Base-by-base conservation (phyloP, 1,140 invertebrate species). In the Drosophila kurseongensis region DNA sequence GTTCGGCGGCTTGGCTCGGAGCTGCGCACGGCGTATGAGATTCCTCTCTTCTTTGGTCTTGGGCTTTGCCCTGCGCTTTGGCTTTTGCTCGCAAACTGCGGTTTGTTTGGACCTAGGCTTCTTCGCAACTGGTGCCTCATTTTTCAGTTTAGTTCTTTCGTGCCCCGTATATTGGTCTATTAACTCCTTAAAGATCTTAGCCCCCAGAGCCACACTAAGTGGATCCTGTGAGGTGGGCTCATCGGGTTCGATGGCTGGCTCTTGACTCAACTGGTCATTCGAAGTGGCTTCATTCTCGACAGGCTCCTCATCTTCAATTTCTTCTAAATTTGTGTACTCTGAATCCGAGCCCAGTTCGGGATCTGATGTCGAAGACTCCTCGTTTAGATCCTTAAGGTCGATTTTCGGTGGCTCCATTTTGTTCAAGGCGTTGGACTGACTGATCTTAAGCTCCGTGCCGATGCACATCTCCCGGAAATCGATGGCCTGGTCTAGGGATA, bases 381-480 rank as follows among this genome's bases (percentile, higher is more conserved):
- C 27, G 1, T 68, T 45, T 1, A 48, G 18, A 1, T 9, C 2
- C 10, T 75, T 61, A 2, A 61, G 36, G 6, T 59, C 48, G 18
- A 41, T 9, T 36, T 50, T 9, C 2, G 48, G 14, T 5, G 38
- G 13, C 16, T 45, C 32, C 6, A 52, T 23, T 8, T 16, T 18
- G 13, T 12, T 32, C 12, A 23, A 14, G 0, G 29, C 12, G 27
- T 45, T 40, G 0, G 16, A 10, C 32, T 76, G 54, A 2, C 9
- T 67, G 6, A 79, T 51, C 16, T 23, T 44, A 0, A 88, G 54
- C 38, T 86, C 83, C 0, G 77, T 69, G 29, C 18, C 54, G 18
- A 86, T 79, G 18, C 84, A 89, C 18, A 62, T 69, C 32, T 86
- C 84, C 4, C 83, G 66, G 38, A 86, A 86, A 3, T 84, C 60